phyloP scores from a whole-genome alignment of 2,113 vertebrate genomes.

The Monopterus albus region DNA sequence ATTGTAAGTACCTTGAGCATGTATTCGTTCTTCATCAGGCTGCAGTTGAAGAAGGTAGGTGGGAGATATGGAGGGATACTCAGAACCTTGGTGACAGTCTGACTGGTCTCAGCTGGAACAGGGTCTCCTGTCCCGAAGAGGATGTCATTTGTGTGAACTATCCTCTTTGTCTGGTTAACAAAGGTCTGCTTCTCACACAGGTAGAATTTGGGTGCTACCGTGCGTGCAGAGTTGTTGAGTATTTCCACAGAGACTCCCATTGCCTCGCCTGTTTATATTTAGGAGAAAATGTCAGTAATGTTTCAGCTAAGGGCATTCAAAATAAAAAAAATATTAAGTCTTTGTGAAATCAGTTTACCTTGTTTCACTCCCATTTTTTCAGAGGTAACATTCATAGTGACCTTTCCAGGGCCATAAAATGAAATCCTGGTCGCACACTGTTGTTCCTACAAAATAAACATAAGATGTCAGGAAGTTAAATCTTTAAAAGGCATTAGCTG shows the following conservation, averaged over 20 bases:
- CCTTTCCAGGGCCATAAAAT: conserved; percentile 65
- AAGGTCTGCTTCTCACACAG: conserved; percentile 77
- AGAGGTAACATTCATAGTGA: conserved; percentile 66
- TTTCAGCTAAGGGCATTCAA: neutral
- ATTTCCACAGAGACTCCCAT: conserved; percentile 65
- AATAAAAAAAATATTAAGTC: neutral
- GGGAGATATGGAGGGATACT: conserved; percentile 53
- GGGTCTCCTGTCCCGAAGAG: conserved; percentile 57
- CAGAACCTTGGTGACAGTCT: conserved; percentile 52
- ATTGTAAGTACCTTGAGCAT: conserved; percentile 65
- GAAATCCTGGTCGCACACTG: conserved; percentile 67
- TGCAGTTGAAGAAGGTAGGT: conserved; percentile 77
- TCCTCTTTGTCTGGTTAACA: conserved; percentile 54
- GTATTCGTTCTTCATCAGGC: conserved; percentile 77
- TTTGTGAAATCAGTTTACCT: conserved; percentile 51
- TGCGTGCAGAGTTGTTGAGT: conserved; percentile 50
- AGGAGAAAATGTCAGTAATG: neutral
- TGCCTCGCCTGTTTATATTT: conserved; percentile 58
- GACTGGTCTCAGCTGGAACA: conserved; percentile 49
- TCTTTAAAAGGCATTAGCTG: neutral
- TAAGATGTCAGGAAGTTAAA: neutral
- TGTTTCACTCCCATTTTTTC: conserved; percentile 74
- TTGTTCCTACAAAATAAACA: conserved; percentile 60
- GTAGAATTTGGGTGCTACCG: conserved; percentile 68
- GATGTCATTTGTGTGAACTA: conserved; percentile 56